Evolutionary conservation across 2,888 invertebrate genomes (phyloP).

Genomic region (Callosobruchus maculatus): DNA sequence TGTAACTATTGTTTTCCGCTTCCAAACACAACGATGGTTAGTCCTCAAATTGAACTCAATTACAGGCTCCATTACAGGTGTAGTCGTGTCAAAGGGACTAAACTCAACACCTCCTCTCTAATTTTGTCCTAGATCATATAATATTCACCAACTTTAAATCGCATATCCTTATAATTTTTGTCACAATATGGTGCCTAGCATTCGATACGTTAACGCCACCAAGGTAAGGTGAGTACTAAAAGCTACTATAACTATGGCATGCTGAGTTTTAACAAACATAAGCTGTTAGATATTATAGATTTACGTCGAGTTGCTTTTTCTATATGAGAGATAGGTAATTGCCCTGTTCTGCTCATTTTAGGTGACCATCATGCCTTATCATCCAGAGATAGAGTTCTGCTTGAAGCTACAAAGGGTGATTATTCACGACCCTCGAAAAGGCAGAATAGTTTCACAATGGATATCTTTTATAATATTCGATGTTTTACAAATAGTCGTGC

Average conservation of each 20-base stretch:
- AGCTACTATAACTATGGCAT: background rate
- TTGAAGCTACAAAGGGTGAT: background rate
- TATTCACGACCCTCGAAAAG: background rate
- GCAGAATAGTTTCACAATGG: background rate
- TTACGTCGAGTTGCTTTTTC: no score
- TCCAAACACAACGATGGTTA: background rate
- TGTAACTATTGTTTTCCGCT: background rate
- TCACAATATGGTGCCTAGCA: background rate
- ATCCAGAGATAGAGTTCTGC: background rate
- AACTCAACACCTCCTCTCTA: background rate
- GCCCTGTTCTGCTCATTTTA: background rate
- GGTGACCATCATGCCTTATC: background rate
- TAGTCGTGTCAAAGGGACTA: background rate
- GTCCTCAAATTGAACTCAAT: background rate
- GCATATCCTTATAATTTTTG: background rate
- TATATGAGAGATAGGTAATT: no score
- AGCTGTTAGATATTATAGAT: no score
- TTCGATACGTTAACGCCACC: background rate
- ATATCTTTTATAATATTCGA: background rate
- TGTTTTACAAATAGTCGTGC: background rate
- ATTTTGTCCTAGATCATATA: background rate
- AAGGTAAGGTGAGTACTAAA: background rate
- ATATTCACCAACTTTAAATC: background rate
- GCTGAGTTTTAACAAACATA: no score
- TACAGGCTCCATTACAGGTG: background rate